Base-by-base conservation (phyloP, 2,797 vertebrate genomes). In the Sebastiscus albofasciatus region DNA sequence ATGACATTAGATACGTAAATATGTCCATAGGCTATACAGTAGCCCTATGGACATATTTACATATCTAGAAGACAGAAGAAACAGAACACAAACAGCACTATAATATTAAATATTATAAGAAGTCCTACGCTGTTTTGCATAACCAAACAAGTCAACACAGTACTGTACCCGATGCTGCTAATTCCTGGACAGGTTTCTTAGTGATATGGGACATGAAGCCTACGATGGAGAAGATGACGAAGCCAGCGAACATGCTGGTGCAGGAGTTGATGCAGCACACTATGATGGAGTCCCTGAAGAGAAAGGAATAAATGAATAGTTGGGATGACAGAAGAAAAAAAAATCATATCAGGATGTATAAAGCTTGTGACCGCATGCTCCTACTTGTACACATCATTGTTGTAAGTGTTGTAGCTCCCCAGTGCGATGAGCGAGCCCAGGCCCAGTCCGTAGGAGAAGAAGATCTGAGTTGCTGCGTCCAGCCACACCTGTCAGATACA, bases 181-280 rank as follows among this genome's bases (percentile, higher is more conserved):
- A 80, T 82, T 98, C 97, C 31, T 96, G 93, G 60, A 98, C 96
- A 0, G 97, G 96, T 86, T 96, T 98, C 92, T 97, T 98, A 0
- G 97, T 97, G 91, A 98, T 96, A 90, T 96, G 71, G 0, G 97
- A 96, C 97, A 98, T 98, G 92, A 98, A 98, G 68, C 97, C 97
- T 14, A 98, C 96, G 3, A 98, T 97, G 79, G 97, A 98, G 92
- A 98, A 98, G 92, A 98, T 98, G 89, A 98, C 97, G 2, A 98
- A 93, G 31, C 97, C 97, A 0, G 97, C 97, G 82, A 98, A 98
- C 92, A 98, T 88, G 86, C 97, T 98, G 58, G 97, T 98, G 87
- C 91, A 96, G 80, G 97, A 98, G 91, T 98, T 98, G 90, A 98
- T 96, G 80, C 94, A 96, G 75, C 97, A 98, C 22, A 98, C 97